Evolutionary conservation across 1,140 invertebrate genomes (phyloP), one percentile per base, ranked within the genome.

Genomic region (Triops cancriformis): DNA sequence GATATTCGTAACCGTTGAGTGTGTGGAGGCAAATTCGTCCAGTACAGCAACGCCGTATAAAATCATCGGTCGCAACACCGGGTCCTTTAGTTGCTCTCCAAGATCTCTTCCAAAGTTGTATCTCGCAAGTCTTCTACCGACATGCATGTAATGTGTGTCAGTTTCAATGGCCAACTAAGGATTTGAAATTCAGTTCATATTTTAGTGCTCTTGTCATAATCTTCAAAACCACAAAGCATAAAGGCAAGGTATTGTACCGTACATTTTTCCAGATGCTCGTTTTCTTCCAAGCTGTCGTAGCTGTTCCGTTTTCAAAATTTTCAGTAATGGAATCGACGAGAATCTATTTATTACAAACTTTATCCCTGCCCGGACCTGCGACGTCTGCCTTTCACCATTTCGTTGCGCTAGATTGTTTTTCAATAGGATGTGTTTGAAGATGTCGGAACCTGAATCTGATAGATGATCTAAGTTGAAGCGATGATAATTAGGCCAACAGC

Each of bases 341-440:
- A 18, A 23, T 64, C 51, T 64, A 64, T 64, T 64, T 64, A 64
- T 64, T 64, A 18, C 51, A 14, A 64, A 64, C 6, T 18, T 64
- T 64, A 18, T 64, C 14, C 51, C 51, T 37, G n/a, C 31, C 10
- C 10, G 51, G 18, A 64, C 18, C 23, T 64, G 51, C 23, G 51
- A 64, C 51, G 51, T 64, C 51, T 64, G 51, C 4, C 51, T 6
- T 64, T 64, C n/a, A 23, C 14, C n/a, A 23, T 64, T 37, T 64
- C n/a, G 51, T 64, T 23, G 51, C 51, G 51, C 51, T 64, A 64
- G 51, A 64, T 64, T 64, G 51, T 64, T 64, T 64, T 64, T 64
- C 51, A 64, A 64, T 64, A 23, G 51, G n/a, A 18, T 64, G 18
- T 64, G 51, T 64, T 23, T 64, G 51, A 23, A 23, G 51, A 64